These are phyloP conservation scores for Oligia fasciuncula DNA, from an alignment of 2,888 invertebrate species.

Conservation along the genomic window DNA sequence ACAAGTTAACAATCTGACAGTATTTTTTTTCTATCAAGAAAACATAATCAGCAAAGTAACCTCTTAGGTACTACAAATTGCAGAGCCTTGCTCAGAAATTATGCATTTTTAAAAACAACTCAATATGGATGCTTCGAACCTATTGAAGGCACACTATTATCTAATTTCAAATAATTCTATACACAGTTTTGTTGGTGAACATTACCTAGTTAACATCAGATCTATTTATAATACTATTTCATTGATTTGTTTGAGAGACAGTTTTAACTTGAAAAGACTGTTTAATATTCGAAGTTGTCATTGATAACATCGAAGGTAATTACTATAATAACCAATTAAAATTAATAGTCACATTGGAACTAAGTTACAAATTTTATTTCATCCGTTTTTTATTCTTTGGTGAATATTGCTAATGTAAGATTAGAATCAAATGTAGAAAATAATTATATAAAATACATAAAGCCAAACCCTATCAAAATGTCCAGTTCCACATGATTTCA, in stretches of 20 bases:
- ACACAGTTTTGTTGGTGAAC: constrained; percentile 11
- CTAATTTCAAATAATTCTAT: constrained; percentile 30
- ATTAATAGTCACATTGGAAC: constrained; percentile 6
- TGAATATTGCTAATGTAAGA: constrained; percentile 29
- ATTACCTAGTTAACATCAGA: constrained; percentile 66
- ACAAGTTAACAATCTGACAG: background rate
- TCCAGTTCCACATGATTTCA: constrained; percentile 24
- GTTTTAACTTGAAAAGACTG: background rate
- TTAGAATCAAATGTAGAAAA: constrained; percentile 29
- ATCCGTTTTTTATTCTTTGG: constrained; percentile 8
- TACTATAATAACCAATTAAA: constrained; percentile 13
- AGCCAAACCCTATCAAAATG: constrained; percentile 17
- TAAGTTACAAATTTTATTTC: constrained; percentile 16
- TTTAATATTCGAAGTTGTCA: constrained; percentile 44
- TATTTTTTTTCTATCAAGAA: background rate
- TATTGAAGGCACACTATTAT: background rate
- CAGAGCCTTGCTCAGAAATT: constrained; percentile 8
- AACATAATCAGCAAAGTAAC: constrained; percentile 3
- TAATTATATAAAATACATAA: constrained; percentile 31
- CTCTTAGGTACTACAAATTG: background rate
- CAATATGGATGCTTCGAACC: background rate
- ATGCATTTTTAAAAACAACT: constrained; percentile 1
- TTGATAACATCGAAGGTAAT: constrained; percentile 2
- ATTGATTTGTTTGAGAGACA: constrained; percentile 36
- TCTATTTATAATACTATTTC: constrained; percentile 74